phyloP scores from a whole-genome alignment of 1,140 invertebrate genomes.

The Mamestra configurata region DNA sequence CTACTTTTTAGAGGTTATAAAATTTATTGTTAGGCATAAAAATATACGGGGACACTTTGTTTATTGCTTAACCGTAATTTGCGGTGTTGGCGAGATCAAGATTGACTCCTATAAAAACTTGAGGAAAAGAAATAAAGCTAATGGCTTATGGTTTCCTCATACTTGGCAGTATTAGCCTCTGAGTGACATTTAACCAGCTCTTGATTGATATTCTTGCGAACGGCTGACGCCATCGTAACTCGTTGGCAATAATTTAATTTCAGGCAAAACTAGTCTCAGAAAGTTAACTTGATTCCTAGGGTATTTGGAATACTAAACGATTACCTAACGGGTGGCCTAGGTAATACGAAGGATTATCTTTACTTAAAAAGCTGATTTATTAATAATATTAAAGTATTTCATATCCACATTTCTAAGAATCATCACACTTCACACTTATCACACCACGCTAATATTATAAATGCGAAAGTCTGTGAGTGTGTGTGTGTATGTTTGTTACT shows the following conservation, averaged over 20 bases:
- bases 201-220: conserved; percentile 18
- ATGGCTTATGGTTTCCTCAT: background rate
- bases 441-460: too few species aligned
- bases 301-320: background rate
- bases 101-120: conserved; percentile 11
- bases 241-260: conserved; percentile 13
- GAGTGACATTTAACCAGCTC: background rate
- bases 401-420: too few species aligned
- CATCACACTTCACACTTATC: too few species aligned
- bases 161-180: background rate
- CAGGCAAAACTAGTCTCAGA: background rate
- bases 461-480: too few species aligned
- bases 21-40: conserved; percentile 20
- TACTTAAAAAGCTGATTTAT: too few species aligned
- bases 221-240: background rate
- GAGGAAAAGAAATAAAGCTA: background rate
- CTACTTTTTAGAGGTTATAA: conserved; percentile 9
- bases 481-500: too few species aligned
- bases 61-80: conserved; percentile 17
- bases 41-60: background rate
- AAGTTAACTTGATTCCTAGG: background rate
- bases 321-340: too few species aligned
- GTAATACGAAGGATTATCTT: too few species aligned
- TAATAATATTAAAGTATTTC: too few species aligned
- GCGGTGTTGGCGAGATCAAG: background rate